Conservation (phyloP, 2,797 vertebrate species). For the Microchirus variegatus region DNA sequence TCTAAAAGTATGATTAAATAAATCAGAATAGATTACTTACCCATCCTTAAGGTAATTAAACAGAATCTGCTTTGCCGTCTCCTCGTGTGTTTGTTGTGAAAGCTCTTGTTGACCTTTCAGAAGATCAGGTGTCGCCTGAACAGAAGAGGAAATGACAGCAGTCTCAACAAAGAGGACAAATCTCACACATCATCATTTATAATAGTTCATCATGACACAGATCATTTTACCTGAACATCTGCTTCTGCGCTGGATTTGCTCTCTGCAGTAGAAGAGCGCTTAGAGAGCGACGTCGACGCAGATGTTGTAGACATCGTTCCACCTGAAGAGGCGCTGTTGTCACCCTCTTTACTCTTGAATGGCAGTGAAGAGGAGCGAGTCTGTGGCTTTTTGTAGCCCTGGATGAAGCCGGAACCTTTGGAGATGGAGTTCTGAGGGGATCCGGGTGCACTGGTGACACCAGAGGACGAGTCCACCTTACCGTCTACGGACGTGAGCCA, state of each 20-base stretch:
- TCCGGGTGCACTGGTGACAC: constrained; percentile 67
- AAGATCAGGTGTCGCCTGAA: constrained; percentile 94
- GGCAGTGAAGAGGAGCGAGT: constrained; percentile 54
- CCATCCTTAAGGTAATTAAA: constrained; percentile 98
- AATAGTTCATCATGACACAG: constrained; percentile 4
- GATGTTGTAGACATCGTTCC: constrained; percentile 47
- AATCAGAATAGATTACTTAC: constrained; percentile 73
- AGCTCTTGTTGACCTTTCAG: constrained; percentile 95
- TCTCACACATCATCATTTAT: constrained; percentile 1
- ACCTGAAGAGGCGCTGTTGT: constrained; percentile 44
- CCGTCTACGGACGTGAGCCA: constrained; percentile 58
- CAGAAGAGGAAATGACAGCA: constrained; percentile 36
- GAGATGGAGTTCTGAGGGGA: constrained; percentile 75
- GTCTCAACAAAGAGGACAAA: constrained; percentile 7
- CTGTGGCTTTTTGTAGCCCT: constrained; percentile 63
- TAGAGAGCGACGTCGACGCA: constrained; percentile 55
- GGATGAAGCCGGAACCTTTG: constrained; percentile 51
- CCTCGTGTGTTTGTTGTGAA: constrained; percentile 93
- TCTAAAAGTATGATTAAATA: constrained; percentile 6
- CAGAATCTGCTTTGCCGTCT: constrained; percentile 97
- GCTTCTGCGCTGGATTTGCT: constrained; percentile 61
- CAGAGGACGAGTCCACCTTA: constrained; percentile 54
- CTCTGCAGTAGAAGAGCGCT: constrained; percentile 26
- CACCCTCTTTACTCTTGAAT: constrained; percentile 52
- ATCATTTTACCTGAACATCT: constrained; percentile 73